Conservation (phyloP, 2,797 vertebrate species). For the Sandelia bainsii region DNA sequence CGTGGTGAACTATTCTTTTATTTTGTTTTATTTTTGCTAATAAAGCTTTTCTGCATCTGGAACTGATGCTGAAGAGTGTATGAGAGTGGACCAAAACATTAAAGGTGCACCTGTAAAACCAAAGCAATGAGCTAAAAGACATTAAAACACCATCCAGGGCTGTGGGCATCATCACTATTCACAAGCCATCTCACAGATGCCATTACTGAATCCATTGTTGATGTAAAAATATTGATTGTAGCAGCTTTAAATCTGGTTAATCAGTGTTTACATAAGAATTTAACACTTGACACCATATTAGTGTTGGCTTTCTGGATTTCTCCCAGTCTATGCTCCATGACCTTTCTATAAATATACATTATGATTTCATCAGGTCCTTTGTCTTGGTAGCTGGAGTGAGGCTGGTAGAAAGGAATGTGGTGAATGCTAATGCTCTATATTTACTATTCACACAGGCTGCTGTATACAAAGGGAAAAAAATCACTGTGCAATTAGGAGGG, state of each 20-base stretch:
- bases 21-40: too few relatives aligned
- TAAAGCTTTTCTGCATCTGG: too few relatives aligned
- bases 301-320: slow-evolving; percentile 10
- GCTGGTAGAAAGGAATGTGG: slow-evolving; percentile 18
- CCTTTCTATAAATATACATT: slow-evolving; percentile 22
- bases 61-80: too few relatives aligned
- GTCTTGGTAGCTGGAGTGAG: slow-evolving; percentile 13
- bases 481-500: slow-evolving; percentile 34
- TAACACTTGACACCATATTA: background rate
- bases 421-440: slow-evolving; percentile 42
- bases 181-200: background rate
- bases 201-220: slow-evolving; percentile 8
- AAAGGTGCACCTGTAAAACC: too few relatives aligned
- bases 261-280: background rate
- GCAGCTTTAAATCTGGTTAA: background rate
- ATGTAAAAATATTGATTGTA: slow-evolving; percentile 21
- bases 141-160: background rate
- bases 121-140: too few relatives aligned
- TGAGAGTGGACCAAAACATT: too few relatives aligned
- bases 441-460: slow-evolving; percentile 35
- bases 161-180: background rate
- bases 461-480: slow-evolving; percentile 27
- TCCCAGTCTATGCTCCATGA: background rate
- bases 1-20: too few relatives aligned
- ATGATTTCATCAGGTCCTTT: slow-evolving; percentile 49